Conservation (phyloP, 2,113 vertebrate genomes). For the Machaerirhynchus nigripectus region DNA sequence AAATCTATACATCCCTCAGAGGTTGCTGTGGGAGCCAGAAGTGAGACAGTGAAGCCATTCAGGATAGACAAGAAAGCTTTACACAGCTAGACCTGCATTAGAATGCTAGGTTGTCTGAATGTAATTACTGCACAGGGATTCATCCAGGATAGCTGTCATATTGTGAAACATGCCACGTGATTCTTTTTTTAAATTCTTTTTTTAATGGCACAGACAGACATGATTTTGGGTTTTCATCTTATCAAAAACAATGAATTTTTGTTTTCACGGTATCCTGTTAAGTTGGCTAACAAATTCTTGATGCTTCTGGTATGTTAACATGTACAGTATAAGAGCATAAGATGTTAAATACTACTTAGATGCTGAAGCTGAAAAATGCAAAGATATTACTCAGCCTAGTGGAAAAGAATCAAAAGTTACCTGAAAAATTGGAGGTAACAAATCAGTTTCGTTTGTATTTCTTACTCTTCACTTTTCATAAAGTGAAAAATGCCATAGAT, state of each 20-base stretch:
- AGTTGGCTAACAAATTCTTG: neutral
- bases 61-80: neutral
- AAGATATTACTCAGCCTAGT: neutral
- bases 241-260: neutral
- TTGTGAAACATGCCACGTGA: neutral
- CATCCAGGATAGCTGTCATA: neutral
- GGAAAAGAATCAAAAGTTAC: neutral
- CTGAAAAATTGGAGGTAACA: neutral
- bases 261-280: neutral
- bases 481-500: neutral
- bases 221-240: neutral
- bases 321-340: rapidly evolving
- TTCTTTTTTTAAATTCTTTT: neutral
- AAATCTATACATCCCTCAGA: neutral
- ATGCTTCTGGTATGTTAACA: neutral
- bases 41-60: neutral
- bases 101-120: neutral
- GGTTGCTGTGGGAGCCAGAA: neutral
- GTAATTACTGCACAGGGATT: neutral
- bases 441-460: neutral
- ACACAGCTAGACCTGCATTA: neutral
- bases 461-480: neutral
- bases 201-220: neutral
- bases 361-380: neutral
- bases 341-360: neutral